Conservation (phyloP, 2,888 invertebrate genomes). For the Oscheius sp. region DNA sequence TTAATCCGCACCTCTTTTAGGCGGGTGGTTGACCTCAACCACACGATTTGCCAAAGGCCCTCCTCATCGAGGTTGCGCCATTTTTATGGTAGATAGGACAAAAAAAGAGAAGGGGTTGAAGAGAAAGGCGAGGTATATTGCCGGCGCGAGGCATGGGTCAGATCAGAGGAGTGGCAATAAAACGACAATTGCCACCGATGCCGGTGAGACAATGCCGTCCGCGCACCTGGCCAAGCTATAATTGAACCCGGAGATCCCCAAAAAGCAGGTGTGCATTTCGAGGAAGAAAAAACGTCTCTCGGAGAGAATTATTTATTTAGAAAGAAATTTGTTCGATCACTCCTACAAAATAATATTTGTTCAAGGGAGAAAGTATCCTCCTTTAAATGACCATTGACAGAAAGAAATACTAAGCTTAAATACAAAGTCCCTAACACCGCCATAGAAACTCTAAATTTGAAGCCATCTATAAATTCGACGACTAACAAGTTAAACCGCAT, state of each 20-base stretch:
- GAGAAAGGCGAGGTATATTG: not conserved
- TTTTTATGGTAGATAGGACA: not conserved
- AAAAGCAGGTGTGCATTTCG: not conserved
- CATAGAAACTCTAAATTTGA: no score
- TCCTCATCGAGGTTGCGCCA: not conserved
- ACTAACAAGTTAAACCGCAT: no score
- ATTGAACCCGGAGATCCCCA: conserved; percentile 21
- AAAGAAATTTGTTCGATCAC: no score
- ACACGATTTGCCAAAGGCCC: conserved; percentile 12
- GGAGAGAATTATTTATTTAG: not conserved
- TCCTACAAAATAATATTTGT: not conserved
- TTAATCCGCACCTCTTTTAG: conserved; percentile 29
- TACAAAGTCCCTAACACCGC: no score
- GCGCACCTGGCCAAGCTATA: conserved; percentile 24
- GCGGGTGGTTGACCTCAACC: conserved; percentile 24
- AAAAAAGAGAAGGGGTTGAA: not conserved
- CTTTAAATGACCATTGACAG: no score
- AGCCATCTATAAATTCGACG: no score
- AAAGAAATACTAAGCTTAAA: no score
- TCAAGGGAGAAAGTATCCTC: no score
- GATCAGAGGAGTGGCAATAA: conserved; percentile 28
- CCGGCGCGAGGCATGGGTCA: conserved; percentile 12
- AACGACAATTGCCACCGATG: conserved; percentile 22
- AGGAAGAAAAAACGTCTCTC: not conserved
- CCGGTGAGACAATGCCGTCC: conserved; percentile 25